Percentiles rank a stretch among this genome's conserved stretches.
Evolutionary conservation across 1,140 invertebrate genomes (phyloP).

Genomic region (Drosophila lini): DNA sequence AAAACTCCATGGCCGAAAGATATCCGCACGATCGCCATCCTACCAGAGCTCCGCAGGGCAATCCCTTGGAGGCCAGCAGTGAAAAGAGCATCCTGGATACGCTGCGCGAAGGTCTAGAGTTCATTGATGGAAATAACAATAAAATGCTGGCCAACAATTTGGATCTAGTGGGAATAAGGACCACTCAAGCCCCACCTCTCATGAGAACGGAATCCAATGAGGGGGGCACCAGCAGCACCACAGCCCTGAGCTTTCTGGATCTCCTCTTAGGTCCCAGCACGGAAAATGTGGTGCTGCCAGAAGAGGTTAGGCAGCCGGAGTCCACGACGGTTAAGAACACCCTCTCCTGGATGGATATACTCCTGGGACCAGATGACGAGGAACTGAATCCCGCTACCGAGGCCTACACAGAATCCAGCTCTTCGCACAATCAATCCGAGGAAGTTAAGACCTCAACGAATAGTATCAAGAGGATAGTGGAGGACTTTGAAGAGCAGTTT

Average conservation of each 20-base stretch:
- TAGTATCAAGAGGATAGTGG: slow-evolving; percentile 67
- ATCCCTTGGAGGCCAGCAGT: slow-evolving; percentile 56
- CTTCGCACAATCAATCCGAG: slow-evolving; percentile 9
- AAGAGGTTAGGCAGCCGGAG: slow-evolving; percentile 13
- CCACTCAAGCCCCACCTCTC: slow-evolving; percentile 22
- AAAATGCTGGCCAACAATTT: slow-evolving; percentile 72
- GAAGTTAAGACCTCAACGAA: slow-evolving; percentile 11
- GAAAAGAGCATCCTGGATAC: slow-evolving; percentile 82
- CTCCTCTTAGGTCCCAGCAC: slow-evolving; percentile 69
- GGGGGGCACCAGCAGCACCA: slow-evolving; percentile 31
- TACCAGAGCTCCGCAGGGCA: slow-evolving; percentile 24
- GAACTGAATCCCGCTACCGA: slow-evolving; percentile 38
- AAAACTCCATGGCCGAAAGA: slow-evolving; percentile 60
- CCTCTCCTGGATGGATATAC: slow-evolving; percentile 71
- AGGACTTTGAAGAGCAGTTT: slow-evolving; percentile 69
- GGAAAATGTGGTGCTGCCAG: not conserved
- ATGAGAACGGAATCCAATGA: slow-evolving; percentile 6
- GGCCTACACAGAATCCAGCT: slow-evolving; percentile 20
- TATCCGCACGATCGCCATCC: slow-evolving; percentile 78
- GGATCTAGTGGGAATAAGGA: slow-evolving; percentile 45
- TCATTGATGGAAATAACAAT: slow-evolving; percentile 81
- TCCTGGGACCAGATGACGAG: slow-evolving; percentile 75
- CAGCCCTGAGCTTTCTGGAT: slow-evolving; percentile 66
- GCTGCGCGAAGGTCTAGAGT: slow-evolving; percentile 77
- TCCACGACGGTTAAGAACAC: slow-evolving; percentile 59